These are phyloP conservation scores for Philopotamus ludificatus DNA, from an alignment of 1,140 invertebrate genomes.

Conservation along the genomic window DNA sequence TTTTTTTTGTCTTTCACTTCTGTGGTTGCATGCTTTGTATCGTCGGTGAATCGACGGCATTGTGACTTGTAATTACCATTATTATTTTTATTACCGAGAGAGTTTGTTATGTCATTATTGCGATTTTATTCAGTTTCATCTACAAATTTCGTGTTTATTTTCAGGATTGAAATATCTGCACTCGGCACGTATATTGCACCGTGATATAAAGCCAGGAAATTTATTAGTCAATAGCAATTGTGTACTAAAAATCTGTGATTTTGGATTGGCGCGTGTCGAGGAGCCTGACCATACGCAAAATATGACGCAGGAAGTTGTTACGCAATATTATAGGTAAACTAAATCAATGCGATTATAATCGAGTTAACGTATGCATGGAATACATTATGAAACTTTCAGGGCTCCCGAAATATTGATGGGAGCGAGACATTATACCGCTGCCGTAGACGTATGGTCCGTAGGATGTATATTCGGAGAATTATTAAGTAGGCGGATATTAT, in stretches of 20 bases:
- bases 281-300: slow-evolving; percentile 88
- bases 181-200: slow-evolving; percentile 94
- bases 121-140: background rate
- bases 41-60: too few relatives aligned
- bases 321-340: slow-evolving; percentile 93
- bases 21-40: too few relatives aligned
- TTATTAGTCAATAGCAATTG: slow-evolving; percentile 98
- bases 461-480: slow-evolving; percentile 99
- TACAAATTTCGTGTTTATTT: too few relatives aligned
- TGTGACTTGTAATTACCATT: too few relatives aligned
- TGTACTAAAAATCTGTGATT: slow-evolving; percentile 99
- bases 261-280: slow-evolving; percentile 89
- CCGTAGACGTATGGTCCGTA: slow-evolving; percentile 98
- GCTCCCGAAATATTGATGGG: slow-evolving; percentile 98
- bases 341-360: too few relatives aligned
- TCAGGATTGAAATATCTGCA: slow-evolving; percentile 96
- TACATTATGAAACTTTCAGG: slow-evolving; percentile 56
- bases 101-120: background rate
- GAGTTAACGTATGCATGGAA: too few relatives aligned
- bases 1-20: too few relatives aligned
- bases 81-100: too few relatives aligned
- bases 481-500: slow-evolving; percentile 90
- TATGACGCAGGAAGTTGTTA: slow-evolving; percentile 99
- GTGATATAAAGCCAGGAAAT: slow-evolving; percentile 99
- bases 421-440: slow-evolving; percentile 93